phyloP scores from a whole-genome alignment of 2,888 invertebrate species.

The Cantharis nigra region DNA sequence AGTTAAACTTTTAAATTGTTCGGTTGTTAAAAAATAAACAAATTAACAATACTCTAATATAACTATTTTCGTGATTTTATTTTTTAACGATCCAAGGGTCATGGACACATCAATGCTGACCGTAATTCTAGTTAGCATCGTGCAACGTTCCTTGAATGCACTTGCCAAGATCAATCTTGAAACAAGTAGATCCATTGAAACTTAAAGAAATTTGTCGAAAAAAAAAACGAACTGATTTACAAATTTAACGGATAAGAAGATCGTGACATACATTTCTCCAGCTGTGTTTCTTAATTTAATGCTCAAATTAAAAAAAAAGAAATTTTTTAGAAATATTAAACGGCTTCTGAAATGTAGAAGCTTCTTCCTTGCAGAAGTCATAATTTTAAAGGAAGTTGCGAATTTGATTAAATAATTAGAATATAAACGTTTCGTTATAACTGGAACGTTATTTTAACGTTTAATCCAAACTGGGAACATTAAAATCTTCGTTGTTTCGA shows the following conservation, averaged over 20 bases:
- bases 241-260: not conserved
- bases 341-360: too few relatives aligned
- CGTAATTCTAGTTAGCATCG: slow-evolving; percentile 45
- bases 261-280: not conserved
- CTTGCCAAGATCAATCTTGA: slow-evolving; percentile 2
- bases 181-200: slow-evolving; percentile 4
- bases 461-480: not conserved
- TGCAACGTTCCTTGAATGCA: slow-evolving; percentile 15
- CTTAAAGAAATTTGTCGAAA: not conserved
- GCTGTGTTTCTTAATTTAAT: not conserved
- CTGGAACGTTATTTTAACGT: not conserved
- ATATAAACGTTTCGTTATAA: too few relatives aligned
- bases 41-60: slow-evolving; percentile 38
- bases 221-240: not conserved
- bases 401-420: too few relatives aligned
- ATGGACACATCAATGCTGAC: slow-evolving; percentile 43
- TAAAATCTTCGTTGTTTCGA: not conserved
- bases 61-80: slow-evolving; percentile 33
- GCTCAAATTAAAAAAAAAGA: not conserved
- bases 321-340: too few relatives aligned
- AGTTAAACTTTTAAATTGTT: slow-evolving; percentile 37
- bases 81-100: slow-evolving; percentile 44
- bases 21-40: slow-evolving; percentile 36
- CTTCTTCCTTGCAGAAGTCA: too few relatives aligned
- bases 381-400: too few relatives aligned